phyloP scores from a whole-genome alignment of 1,140 invertebrate species.

The Schlechtendalia chinensis region DNA sequence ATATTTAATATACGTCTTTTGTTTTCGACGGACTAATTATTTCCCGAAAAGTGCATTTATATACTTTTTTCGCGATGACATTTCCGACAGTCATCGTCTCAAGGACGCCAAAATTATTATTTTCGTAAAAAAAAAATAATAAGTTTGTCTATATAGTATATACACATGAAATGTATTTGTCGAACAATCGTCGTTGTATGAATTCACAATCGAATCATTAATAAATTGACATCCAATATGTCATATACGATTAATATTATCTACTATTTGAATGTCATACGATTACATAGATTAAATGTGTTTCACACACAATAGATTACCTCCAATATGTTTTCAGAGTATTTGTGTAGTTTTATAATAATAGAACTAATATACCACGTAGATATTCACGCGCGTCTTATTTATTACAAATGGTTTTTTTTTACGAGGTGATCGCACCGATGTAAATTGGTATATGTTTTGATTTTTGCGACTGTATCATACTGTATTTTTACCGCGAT shows the following conservation, averaged over 20 bases:
- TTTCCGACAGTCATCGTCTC: neutral
- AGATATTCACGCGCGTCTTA: no score
- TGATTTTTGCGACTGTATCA: no score
- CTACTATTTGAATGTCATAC: neutral
- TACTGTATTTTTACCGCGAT: no score
- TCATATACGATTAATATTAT: slow-evolving; percentile 3
- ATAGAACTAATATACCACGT: no score
- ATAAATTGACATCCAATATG: neutral
- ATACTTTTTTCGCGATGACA: neutral
- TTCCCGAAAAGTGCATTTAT: neutral
- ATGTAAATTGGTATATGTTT: no score
- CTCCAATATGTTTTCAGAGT: no score
- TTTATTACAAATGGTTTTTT: no score
- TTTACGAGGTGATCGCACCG: no score
- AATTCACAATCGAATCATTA: neutral
- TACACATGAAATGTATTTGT: neutral
- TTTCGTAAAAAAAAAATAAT: neutral
- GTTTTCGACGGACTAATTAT: neutral
- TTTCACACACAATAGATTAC: no score
- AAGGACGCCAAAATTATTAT: neutral
- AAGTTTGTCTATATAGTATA: neutral
- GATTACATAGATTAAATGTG: no score
- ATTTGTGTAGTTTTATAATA: no score
- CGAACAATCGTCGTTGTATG: neutral
- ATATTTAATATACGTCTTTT: neutral